Conservation (phyloP, 2,888 invertebrate species). For the Microplitis manilae region DNA sequence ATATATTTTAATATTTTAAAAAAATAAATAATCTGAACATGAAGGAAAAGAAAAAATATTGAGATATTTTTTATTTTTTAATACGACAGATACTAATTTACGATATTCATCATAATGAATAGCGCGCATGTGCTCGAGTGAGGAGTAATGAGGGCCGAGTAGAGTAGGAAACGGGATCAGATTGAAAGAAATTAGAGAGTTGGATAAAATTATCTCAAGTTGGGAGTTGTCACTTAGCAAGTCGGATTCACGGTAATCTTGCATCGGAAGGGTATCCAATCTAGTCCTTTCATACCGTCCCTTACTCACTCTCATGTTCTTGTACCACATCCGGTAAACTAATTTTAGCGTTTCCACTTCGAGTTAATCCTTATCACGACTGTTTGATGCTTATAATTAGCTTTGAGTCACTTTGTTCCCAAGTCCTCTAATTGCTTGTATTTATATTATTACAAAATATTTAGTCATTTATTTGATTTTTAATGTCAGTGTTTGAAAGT, state of each 20-base stretch:
- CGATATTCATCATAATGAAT: no score
- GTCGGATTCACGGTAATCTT: constrained; percentile 4
- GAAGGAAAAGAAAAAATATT: no score
- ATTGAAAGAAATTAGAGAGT: constrained; percentile 8
- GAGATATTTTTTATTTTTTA: no score
- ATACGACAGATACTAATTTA: no score
- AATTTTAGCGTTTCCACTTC: constrained; percentile 28
- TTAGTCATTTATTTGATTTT: background rate
- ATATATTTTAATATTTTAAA: no score
- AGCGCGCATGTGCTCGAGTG: no score
- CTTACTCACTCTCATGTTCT: background rate
- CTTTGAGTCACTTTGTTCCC: constrained; percentile 20
- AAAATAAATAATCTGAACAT: no score
- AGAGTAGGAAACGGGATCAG: background rate
- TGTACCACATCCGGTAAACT: constrained; percentile 16
- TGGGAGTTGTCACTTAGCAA: constrained; percentile 27
- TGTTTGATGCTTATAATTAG: constrained; percentile 28
- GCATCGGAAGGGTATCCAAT: constrained; percentile 31
- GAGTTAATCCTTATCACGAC: constrained; percentile 28
- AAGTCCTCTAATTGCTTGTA: background rate
- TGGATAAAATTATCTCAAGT: constrained; percentile 12
- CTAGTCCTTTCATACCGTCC: constrained; percentile 12
- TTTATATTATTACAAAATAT: background rate
- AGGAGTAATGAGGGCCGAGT: no score
- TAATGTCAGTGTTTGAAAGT: background rate